phyloP scores from a whole-genome alignment of 2,113 vertebrate genomes.

The Riparia riparia region DNA sequence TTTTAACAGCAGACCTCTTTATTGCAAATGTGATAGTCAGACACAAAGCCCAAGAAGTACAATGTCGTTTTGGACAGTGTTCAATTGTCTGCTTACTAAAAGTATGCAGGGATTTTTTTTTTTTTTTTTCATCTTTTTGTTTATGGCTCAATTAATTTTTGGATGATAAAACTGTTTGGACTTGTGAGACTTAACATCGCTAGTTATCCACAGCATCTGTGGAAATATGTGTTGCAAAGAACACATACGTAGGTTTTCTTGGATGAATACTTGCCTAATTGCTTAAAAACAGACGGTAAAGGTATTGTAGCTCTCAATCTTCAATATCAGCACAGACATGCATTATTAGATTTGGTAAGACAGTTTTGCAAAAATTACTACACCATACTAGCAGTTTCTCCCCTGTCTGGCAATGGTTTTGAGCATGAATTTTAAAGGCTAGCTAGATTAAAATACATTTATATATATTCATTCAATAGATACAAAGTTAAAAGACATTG shows the following conservation, averaged over 20 bases:
- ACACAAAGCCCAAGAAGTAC: background rate
- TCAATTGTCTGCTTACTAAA: background rate
- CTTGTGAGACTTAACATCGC: background rate
- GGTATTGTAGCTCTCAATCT: conserved; percentile 35
- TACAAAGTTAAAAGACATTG: background rate
- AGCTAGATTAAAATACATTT: conserved; percentile 26
- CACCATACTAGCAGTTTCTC: background rate
- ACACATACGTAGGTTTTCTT: background rate
- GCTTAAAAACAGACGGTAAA: background rate
- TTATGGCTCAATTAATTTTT: background rate
- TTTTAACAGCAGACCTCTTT: background rate
- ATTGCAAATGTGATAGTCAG: background rate
- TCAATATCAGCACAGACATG: background rate
- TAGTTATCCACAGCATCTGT: background rate
- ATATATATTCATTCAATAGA: background rate
- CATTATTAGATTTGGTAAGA: conserved; percentile 6
- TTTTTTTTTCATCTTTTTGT: background rate
- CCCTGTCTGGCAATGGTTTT: background rate
- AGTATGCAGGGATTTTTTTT: background rate
- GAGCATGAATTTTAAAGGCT: conserved; percentile 6
- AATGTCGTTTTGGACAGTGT: background rate
- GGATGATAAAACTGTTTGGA: background rate
- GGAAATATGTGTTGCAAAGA: background rate
- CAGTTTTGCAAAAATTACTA: conserved; percentile 8
- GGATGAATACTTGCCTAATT: conserved; percentile 13